Evolutionary conservation across 2,113 vertebrate species (phyloP).

Genomic region (Chauna torquata): DNA sequence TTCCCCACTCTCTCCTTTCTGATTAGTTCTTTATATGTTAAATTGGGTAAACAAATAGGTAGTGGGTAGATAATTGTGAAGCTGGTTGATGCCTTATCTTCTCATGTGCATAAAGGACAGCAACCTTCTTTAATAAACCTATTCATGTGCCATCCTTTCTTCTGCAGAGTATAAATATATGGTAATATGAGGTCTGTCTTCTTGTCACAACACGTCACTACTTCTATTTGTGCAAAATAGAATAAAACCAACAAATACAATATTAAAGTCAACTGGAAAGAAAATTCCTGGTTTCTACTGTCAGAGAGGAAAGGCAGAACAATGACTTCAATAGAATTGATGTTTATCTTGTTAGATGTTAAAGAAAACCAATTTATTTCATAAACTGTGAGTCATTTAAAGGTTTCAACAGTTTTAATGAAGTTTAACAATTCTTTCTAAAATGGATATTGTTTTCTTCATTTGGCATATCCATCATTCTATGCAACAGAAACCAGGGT

Average conservation of each 20-base stretch:
- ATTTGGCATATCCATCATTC: slow-evolving; percentile 51
- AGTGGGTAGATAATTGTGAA: neutral
- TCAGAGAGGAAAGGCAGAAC: slow-evolving; percentile 70
- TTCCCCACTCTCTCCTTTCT: neutral
- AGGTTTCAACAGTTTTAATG: slow-evolving; percentile 69
- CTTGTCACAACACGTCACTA: slow-evolving; percentile 78
- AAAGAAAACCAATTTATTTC: slow-evolving; percentile 74
- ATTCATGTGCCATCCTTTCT: slow-evolving; percentile 43
- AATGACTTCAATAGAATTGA: slow-evolving; percentile 70
- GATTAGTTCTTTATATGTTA: slow-evolving; percentile 37
- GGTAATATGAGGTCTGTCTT: slow-evolving; percentile 74
- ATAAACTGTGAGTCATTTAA: slow-evolving; percentile 70
- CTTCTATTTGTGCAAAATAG: slow-evolving; percentile 72
- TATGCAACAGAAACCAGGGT: neutral
- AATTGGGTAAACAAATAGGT: slow-evolving; percentile 46
- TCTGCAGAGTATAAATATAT: slow-evolving; percentile 69
- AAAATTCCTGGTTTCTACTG: slow-evolving; percentile 61
- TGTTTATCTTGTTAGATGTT: slow-evolving; percentile 73
- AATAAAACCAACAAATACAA: slow-evolving; percentile 75
- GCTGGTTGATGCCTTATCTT: slow-evolving; percentile 32
- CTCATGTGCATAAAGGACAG: slow-evolving; percentile 33
- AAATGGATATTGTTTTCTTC: slow-evolving; percentile 38
- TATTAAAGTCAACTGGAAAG: slow-evolving; percentile 75
- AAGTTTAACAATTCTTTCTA: slow-evolving; percentile 57
- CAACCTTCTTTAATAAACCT: slow-evolving; percentile 58